Base-by-base conservation (phyloP, 2,888 invertebrate genomes). In the Saturnia pavonia region DNA sequence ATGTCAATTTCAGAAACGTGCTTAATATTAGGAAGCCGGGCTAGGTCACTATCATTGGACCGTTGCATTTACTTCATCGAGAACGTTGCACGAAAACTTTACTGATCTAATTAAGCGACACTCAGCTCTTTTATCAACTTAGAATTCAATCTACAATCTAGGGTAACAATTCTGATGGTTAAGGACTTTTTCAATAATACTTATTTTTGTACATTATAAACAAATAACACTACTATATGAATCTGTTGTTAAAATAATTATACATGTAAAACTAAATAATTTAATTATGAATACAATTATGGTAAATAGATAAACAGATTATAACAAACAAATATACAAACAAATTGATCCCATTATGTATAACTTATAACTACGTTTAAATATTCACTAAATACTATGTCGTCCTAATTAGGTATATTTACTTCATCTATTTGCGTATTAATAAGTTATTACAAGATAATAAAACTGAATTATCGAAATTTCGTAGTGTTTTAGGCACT, bases 401-500 rank as follows among this genome's bases (percentile, higher is more conserved):
- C 87, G 81, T 87, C 85, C 85, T 85, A 85, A 85, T 85, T 85
- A 57, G 25, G 22, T 57, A 57, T 57, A 57, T 57, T 78, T 72
- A 68, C 78, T 72, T 83, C 84, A 82, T 72, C 76, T 91, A 90
- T 91, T 87, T 92, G 91, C 90, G 91, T 80, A 82, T 88, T 88
- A 80, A 87, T 91, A 87, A 87, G 84, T 88, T 85, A 85, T 76
- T 83, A n/a, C 86, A 89, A 87, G 87, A 85, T 90, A 91, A 88
- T 90, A 91, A 92, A 93, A 91, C 91, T 86, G 90, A 92, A 89
- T 89, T 90, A 91, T 91, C 91, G 92, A 93, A 92, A 91, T 89
- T 91, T 92, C 91, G 91, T 92, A 93, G 91, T 92, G 92, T 92
- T 91, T 92, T 94, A 94, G 94, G 94, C 93, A 94, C 94, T 94